These are phyloP conservation scores for Bucco capensis DNA, from an alignment of 2,113 vertebrate genomes.

Conservation along the genomic window DNA sequence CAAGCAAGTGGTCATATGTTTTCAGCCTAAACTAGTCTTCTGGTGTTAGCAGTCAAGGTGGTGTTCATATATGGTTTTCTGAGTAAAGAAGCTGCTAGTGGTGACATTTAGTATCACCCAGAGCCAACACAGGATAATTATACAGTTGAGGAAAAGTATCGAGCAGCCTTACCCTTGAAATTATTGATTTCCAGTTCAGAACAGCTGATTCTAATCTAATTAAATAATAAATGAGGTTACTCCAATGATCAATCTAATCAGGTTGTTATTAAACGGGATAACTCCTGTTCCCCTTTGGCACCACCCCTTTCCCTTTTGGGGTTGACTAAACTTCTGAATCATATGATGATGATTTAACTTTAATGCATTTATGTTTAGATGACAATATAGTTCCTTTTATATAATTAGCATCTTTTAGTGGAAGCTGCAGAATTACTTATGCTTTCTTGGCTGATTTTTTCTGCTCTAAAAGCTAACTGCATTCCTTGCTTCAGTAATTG, in stretches of 20 bases:
- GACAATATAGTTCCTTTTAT: background rate
- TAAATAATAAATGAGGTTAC: background rate
- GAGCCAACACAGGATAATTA: background rate
- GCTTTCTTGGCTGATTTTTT: background rate
- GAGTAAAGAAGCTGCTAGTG: background rate
- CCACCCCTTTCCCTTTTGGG: background rate
- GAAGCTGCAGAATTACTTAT: background rate
- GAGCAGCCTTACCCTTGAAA: background rate
- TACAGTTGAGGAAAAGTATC: background rate
- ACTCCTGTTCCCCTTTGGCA: background rate
- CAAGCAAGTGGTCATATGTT: background rate
- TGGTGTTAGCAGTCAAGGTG: background rate
- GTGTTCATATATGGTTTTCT: background rate
- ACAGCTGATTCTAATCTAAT: background rate
- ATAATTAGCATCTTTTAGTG: background rate
- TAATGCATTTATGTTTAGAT: background rate
- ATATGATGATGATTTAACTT: background rate
- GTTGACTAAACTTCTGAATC: background rate
- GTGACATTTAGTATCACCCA: background rate
- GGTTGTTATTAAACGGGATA: background rate
- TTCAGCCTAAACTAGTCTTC: background rate
- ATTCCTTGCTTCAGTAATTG: background rate
- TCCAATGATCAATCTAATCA: background rate
- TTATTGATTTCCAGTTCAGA: background rate
- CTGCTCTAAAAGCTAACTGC: background rate